Evolutionary conservation across 2,797 vertebrate species (phyloP).

Genomic region (Enteromius viviparus): DNA sequence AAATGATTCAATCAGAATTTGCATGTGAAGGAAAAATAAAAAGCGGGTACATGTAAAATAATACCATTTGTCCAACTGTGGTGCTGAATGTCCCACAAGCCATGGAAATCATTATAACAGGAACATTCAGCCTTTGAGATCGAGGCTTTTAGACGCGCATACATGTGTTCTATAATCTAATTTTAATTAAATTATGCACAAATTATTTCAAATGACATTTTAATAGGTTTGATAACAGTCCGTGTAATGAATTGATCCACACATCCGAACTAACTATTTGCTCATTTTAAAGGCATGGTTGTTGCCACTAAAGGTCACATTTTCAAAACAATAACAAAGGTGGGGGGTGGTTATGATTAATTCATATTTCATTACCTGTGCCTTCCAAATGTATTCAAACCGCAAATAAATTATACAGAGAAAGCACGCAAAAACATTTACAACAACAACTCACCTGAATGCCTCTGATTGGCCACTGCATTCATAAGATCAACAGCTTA

Average conservation of each 20-base stretch:
- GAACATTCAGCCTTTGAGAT: slow-evolving; percentile 3
- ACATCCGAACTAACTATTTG: neutral
- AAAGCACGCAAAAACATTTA: no score
- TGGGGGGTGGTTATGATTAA: no score
- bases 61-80: neutral
- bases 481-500: no score
- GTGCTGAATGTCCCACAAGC: neutral
- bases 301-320: no score
- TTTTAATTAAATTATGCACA: neutral
- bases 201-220: neutral
- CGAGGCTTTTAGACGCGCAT: neutral
- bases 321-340: no score
- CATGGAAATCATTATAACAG: slow-evolving; percentile 5
- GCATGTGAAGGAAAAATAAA: neutral
- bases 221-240: neutral
- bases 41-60: neutral
- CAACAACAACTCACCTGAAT: no score
- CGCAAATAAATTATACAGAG: no score
- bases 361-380: no score
- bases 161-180: neutral
- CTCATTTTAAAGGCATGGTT: neutral
- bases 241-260: neutral
- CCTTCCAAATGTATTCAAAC: no score
- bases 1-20: neutral
- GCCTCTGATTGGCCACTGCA: no score